Percentiles rank a stretch among this genome's conserved stretches.
These are phyloP conservation scores for Solenodon paradoxus DNA, from an alignment of 2,113 vertebrate genomes.

Conservation along the genomic window DNA sequence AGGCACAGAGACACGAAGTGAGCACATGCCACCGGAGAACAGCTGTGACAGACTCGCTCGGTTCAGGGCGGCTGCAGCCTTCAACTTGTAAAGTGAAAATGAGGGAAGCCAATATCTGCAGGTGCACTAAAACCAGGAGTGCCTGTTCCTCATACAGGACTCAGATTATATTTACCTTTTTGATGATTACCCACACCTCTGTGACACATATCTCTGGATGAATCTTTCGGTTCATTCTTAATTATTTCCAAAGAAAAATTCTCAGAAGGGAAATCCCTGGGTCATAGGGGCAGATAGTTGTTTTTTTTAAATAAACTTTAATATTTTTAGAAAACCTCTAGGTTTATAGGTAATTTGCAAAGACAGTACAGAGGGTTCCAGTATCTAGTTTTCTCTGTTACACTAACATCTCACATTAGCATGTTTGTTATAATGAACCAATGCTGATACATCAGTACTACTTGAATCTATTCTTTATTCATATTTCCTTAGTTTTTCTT, in stretches of 20 bases:
- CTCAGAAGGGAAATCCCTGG: neutral
- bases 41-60: too few species aligned
- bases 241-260: conserved; percentile 35
- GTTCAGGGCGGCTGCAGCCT: too few species aligned
- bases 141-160: too few species aligned
- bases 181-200: neutral
- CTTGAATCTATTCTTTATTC: neutral
- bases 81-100: too few species aligned
- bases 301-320: neutral
- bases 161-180: neutral
- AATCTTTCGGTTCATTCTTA: conserved; percentile 2
- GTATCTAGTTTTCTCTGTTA: neutral
- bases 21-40: too few species aligned
- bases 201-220: neutral
- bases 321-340: neutral
- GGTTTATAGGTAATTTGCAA: neutral
- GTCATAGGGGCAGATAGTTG: neutral
- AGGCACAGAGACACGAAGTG: too few species aligned
- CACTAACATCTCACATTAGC: neutral
- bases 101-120: too few species aligned
- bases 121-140: too few species aligned
- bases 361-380: neutral
- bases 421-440: neutral
- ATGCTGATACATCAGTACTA: neutral
- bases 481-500: neutral